These are phyloP conservation scores for Lithobates sylvaticus DNA, from an alignment of 2,797 vertebrate species.

Conservation along the genomic window DNA sequence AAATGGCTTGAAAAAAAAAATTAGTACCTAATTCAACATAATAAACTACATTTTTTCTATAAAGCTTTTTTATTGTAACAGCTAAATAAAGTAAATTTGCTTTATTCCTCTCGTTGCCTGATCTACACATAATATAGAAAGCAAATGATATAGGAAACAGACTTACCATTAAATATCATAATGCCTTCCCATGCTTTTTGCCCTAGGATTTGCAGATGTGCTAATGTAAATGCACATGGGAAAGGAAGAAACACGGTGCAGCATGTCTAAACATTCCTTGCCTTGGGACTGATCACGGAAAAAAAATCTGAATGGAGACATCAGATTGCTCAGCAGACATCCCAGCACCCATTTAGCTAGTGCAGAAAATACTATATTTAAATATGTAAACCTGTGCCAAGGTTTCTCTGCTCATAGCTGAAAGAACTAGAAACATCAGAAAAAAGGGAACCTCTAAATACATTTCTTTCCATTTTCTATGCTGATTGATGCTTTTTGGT, in stretches of 20 bases:
- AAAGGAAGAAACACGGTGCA: conserved; percentile 58
- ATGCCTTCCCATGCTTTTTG: conserved; percentile 71
- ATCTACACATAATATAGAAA: conserved; percentile 40
- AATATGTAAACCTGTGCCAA: conserved; percentile 54
- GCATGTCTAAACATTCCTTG: conserved; percentile 53
- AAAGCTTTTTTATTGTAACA: background rate
- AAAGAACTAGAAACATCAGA: conserved; percentile 40
- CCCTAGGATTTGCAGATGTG: conserved; percentile 67
- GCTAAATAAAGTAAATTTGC: background rate
- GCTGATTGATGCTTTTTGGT: conserved; percentile 56
- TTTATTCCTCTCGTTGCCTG: background rate
- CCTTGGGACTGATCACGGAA: conserved; percentile 62
- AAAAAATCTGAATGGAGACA: conserved; percentile 62
- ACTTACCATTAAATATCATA: conserved; percentile 78
- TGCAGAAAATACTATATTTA: conserved; percentile 59
- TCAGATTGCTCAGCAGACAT: conserved; percentile 59
- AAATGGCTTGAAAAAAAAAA: too few species aligned
- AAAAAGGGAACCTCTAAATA: conserved; percentile 47
- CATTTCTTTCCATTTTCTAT: conserved; percentile 39
- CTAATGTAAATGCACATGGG: conserved; percentile 66
- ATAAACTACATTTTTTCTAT: too few species aligned
- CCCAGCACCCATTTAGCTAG: conserved; percentile 29
- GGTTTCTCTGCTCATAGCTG: conserved; percentile 41
- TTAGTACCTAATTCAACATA: too few species aligned
- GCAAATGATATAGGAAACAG: conserved; percentile 61